Base-by-base conservation (phyloP, 2,113 vertebrate genomes). In the Xiphophorus hellerii region DNA sequence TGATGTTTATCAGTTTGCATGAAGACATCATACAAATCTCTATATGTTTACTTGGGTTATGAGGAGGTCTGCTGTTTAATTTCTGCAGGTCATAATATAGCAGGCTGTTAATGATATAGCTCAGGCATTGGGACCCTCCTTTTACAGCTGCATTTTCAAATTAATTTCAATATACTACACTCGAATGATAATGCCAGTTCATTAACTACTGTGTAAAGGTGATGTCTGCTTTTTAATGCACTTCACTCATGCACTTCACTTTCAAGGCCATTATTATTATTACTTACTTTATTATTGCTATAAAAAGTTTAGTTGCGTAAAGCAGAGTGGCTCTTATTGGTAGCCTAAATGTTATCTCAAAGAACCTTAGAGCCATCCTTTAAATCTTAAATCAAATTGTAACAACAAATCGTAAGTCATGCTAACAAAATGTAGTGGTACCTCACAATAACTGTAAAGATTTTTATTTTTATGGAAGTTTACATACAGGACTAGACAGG, bases 51-150 rank as follows among this genome's bases (percentile, higher is more conserved):
- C 70, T 39, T 62, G 58, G 81, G 33, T 44, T n/a, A 33, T 51
- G 51, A 84, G 30, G 39, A 81, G 76, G 82, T 90, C 86, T 85
- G 60, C 69, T 60, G 73, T 79, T 78, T 90, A 92, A 92, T 88
- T 87, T 63, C 70, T 74, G 64, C 0, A 1, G 2, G 30, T 84
- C 62, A 29, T 54, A 54, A 81, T 27, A 74, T 77, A 81, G 73
- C 69, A 69, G 33, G 66, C 58, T 60, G 54, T 37, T 83, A 25
- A 29, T 27, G 51, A 10, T 37, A 17, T 29, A 9, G 3, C 27
- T 63, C 33, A 69, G 15, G 75, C 22, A 84, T 68, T 80, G 82
- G 81, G 58, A 87, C 60, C 69, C 28, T 63, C 27, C 69, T 78
- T n/a, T 73, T 48, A 5, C 0, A 72, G 28, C 73, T 13, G 25